Percentiles rank a stretch among this genome's conserved stretches.
phyloP scores from a whole-genome alignment of 2,797 vertebrate species.

The Caiman crocodilus region DNA sequence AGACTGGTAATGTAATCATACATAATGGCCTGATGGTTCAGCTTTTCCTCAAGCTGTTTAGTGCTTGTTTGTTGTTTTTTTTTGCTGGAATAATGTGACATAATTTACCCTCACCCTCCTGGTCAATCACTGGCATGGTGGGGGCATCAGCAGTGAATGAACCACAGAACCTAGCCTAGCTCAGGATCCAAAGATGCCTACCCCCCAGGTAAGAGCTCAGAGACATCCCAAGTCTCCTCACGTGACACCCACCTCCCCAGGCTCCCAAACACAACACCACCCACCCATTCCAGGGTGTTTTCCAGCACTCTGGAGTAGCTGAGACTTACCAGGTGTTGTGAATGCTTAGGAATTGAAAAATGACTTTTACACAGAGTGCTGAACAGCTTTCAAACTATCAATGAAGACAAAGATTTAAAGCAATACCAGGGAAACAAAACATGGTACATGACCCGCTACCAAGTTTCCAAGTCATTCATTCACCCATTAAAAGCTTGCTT shows the following conservation, averaged over 20 bases:
- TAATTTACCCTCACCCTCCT: too few species aligned
- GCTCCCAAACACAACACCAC: too few species aligned
- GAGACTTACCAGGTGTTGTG: too few species aligned
- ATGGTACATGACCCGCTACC: background rate
- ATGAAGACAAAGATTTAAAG: background rate
- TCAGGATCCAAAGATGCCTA: too few species aligned
- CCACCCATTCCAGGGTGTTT: too few species aligned
- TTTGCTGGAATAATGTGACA: background rate
- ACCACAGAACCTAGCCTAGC: too few species aligned
- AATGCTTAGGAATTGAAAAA: background rate
- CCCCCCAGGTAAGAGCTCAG: background rate
- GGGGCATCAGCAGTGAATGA: too few species aligned
- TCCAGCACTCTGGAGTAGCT: too few species aligned
- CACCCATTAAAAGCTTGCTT: background rate
- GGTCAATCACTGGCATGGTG: too few species aligned
- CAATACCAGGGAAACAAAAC: background rate
- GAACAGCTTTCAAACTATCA: background rate
- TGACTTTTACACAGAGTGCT: background rate
- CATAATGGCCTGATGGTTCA: background rate
- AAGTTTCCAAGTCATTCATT: background rate
- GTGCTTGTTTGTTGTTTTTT: background rate
- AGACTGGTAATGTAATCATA: background rate
- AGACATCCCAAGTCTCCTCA: too few species aligned
- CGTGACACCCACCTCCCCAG: too few species aligned
- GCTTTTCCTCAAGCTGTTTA: background rate